Conservation (phyloP, 2,113 vertebrate genomes). For the Scatophagus argus region DNA sequence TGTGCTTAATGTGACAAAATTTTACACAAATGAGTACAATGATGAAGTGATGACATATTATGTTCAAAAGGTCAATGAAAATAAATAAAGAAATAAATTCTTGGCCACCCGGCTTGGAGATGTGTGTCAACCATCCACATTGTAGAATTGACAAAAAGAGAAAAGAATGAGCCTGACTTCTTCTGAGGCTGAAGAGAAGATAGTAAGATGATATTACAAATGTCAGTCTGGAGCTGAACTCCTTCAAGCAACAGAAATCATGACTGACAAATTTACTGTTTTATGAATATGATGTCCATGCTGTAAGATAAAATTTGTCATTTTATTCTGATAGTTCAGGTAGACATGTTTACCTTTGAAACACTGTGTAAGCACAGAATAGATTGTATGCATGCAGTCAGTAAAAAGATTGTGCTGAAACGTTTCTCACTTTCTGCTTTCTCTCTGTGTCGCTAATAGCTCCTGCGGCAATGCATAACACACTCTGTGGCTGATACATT, state of each 20-base stretch:
- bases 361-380: background rate
- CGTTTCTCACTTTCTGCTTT: constrained; percentile 5
- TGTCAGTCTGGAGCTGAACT: background rate
- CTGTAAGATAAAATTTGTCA: background rate
- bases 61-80: no score
- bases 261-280: background rate
- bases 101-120: no score
- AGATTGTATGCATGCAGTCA: background rate
- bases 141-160: no score
- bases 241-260: constrained; percentile 9
- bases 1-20: no score
- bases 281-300: background rate
- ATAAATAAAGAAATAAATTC: no score
- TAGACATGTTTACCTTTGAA: background rate
- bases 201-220: background rate
- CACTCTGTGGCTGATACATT: constrained; percentile 12
- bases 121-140: no score
- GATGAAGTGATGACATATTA: no score
- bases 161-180: background rate
- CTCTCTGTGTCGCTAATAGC: constrained; percentile 9
- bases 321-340: constrained; percentile 21
- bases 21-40: no score
- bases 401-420: constrained; percentile 9
- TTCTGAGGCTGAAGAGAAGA: background rate
- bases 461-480: background rate